Base-by-base conservation (phyloP, 2,113 vertebrate genomes). In the Xenopus borealis region DNA sequence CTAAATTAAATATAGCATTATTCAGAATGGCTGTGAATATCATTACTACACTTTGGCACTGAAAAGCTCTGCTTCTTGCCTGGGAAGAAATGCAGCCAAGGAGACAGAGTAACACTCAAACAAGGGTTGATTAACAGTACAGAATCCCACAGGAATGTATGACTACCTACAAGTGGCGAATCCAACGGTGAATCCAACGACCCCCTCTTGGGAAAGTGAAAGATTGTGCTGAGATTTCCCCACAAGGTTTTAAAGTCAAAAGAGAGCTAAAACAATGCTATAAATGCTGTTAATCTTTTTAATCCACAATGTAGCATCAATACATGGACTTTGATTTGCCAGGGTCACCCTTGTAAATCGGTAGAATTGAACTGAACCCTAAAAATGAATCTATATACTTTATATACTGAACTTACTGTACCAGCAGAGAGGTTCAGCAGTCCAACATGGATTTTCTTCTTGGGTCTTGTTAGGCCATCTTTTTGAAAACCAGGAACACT, bases 151-250 rank as follows among this genome's bases (percentile, higher is more conserved):
- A 69, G 30, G 53, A 69, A 62, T 53, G 10, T 20, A 62, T 69
- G 58, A 69, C 72, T 40, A 69, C 72, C 58, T 8, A 62, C 57
- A 18, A 47, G 72, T 30, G 59, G 40, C 12, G 18, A 47, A 68
- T 69, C 30, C 20, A 75, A 55, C 11, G n/a, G 40, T 17, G 18
- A 47, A 68, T 69, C 30, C 20, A 75, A 55, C 11, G n/a, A 14
- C 33, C 33, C 9, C n/a, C 14, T 75, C 69, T 62, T 23, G 66
- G 66, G 63, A 75, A 69, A 62, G 33, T 27, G n/a, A 69, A 58
- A 55, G 14, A 19, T 69, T 62, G 62, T 44, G 62, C 20, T 75
- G 52, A 40, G 47, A 58, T 40, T 62, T 52, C 62, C 57, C 44
- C 57, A 44, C n/a, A 10, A 40, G 33, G 33, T 3, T 40, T 3